These are phyloP conservation scores for Cygnus atratus DNA, from an alignment of 2,113 vertebrate genomes.

Conservation along the genomic window DNA sequence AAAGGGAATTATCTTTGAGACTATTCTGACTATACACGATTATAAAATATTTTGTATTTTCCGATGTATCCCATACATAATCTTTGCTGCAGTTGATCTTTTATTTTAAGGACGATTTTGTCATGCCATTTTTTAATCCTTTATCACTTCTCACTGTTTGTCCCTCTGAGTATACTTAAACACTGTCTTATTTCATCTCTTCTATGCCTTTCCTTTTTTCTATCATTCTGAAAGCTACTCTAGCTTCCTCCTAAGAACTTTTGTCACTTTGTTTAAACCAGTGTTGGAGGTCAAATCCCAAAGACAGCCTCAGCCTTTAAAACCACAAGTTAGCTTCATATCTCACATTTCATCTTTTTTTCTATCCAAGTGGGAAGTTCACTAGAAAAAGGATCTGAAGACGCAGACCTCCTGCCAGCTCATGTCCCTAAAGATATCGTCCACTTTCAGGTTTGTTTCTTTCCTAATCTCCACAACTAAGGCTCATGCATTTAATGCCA, in stretches of 20 bases:
- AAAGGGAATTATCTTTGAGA: background rate
- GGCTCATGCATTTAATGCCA: background rate
- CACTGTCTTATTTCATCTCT: background rate
- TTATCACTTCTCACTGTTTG: background rate
- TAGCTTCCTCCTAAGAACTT: background rate
- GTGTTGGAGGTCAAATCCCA: background rate
- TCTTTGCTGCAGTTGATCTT: background rate
- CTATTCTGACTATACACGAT: background rate
- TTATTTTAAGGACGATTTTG: background rate
- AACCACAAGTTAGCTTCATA: background rate
- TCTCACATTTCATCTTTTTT: background rate
- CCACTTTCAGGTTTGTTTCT: background rate
- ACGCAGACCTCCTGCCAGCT: background rate
- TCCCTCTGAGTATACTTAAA: background rate
- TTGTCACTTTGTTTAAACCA: background rate
- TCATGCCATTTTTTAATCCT: background rate
- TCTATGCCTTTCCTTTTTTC: background rate
- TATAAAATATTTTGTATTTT: background rate
- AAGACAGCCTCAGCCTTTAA: constrained; percentile 4
- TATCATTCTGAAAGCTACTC: background rate
- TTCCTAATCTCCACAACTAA: background rate
- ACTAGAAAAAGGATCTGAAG: background rate
- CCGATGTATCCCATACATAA: background rate
- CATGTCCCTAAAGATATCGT: background rate
- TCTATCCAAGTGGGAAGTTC: background rate